These are phyloP conservation scores for Noctua comes DNA, from an alignment of 2,888 invertebrate genomes.

Conservation along the genomic window DNA sequence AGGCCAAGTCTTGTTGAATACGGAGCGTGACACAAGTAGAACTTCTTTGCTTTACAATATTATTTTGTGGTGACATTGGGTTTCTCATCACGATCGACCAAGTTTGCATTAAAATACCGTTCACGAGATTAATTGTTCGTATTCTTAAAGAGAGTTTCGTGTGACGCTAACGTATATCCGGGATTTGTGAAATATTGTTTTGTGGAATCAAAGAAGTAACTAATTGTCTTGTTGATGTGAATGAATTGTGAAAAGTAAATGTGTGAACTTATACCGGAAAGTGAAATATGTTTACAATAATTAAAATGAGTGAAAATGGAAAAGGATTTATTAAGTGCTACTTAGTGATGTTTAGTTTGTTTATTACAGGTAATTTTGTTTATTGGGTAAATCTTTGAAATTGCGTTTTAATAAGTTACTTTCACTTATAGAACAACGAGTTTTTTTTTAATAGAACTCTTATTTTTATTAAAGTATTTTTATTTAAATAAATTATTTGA, in stretches of 20 bases:
- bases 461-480: neutral
- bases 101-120: slow-evolving; percentile 34
- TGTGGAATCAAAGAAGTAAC: neutral
- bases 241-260: neutral
- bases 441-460: neutral
- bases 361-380: slow-evolving; percentile 19
- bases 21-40: too few relatives aligned
- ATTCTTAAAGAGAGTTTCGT: slow-evolving; percentile 19
- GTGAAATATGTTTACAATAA: neutral
- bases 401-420: neutral
- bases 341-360: slow-evolving; percentile 23
- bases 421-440: neutral
- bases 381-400: neutral
- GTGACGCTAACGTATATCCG: slow-evolving; percentile 14
- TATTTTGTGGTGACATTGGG: neutral
- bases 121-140: slow-evolving; percentile 8
- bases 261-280: neutral
- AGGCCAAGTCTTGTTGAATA: too few relatives aligned
- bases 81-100: slow-evolving; percentile 22
- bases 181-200: neutral
- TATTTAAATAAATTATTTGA: neutral
- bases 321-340: slow-evolving; percentile 2
- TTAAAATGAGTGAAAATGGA: slow-evolving; percentile 8
- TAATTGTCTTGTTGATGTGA: neutral
- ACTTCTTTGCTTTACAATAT: too few relatives aligned